Evolutionary conservation across 2,888 invertebrate species (phyloP), one percentile per base, ranked within the genome.

Genomic region (Ophion slaviceki): DNA sequence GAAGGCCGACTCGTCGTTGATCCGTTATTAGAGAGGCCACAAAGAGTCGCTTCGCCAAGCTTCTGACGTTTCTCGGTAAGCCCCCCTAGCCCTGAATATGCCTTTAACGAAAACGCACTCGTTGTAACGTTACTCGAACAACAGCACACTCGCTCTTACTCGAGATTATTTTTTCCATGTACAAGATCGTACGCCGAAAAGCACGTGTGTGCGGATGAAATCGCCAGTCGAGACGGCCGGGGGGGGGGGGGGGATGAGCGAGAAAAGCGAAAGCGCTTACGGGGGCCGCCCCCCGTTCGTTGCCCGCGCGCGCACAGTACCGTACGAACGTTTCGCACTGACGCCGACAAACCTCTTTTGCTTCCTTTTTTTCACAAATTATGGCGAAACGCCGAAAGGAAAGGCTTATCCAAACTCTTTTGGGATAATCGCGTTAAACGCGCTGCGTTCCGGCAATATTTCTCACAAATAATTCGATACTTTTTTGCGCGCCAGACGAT

Each of bases 191-290:
- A 8, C 40, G 40, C 5, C 53, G 53, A 17, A 14, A 17, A 53
- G 17, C 14, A 11, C 5, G 53, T 17, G 17, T 53, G 3, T 17
- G 53, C 53, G 53, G 11, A 17, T 1, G 17, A 17, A 53, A 53
- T 53, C 53, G 17, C 53, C 3, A 0, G 17, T 14, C 53, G 53
- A 14, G 17, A 53, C 17, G 53, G 17, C 17, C 17, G 47, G 14
- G 5, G 53, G 0, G 11, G 4, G 2, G 17, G 47, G 14, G 5
- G 53, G 0, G 11, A 17, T 11, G 17, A 17, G 53, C 17, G 17
- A 17, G 53, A 17, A 85, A 86, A 86, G 87, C 84, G 86, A 87
- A 87, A 86, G 87, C 86, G 83, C 81, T 87, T 86, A 84, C 32
- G 78, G 71, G 36, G 53, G 32, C 32, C 10, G 70, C 70, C 53